Base-by-base conservation (phyloP, 2,888 invertebrate genomes). In the Aelia acuminata region DNA sequence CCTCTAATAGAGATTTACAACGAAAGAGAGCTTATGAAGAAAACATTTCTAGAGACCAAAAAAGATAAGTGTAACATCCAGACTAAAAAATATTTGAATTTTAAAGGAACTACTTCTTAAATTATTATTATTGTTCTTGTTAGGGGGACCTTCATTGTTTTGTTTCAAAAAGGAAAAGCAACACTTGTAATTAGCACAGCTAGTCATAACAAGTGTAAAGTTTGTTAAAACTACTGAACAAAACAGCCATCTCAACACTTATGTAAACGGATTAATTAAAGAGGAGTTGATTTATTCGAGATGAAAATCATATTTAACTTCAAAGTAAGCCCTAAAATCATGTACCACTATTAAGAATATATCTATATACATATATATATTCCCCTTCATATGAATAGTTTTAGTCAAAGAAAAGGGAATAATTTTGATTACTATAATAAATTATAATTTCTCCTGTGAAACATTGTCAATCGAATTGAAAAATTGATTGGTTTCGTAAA, bases 1-100 rank as follows among this genome's bases (percentile, higher is more conserved):
- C 35, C 35, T 70, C 63, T 70, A 70, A 70, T 35, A 70, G 18
- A 31, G 63, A 43, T 80, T 13, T 43, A 80, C 80, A 80, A 80
- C 80, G 80, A 80, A 80, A 80, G 80, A 80, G 80, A 80, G 80
- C 80, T 80, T 80, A 80, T 43, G 39, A 80, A 80, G 43, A 80
- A 80, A 80, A 47, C 80, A 80, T 80, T 70, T 70, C 22, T 35
- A 35, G 63, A 70, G 63, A 70, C 63, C 63, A 70, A 70, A 57
- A 43, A 39, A 43, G n/a, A 80, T 80, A 80, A 80, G 80, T 39
- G 39, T 80, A 35, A 80, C 80, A 80, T 43, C 43, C 80, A n/a
- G n/a, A 80, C 80, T 80, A 47, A 43, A 39, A 80, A 43, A 22
- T 47, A 80, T n/a, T 11, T 39, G 43, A 39, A 22, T 80, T 80